phyloP scores from a whole-genome alignment of 2,113 vertebrate species.

The Zeus faber region DNA sequence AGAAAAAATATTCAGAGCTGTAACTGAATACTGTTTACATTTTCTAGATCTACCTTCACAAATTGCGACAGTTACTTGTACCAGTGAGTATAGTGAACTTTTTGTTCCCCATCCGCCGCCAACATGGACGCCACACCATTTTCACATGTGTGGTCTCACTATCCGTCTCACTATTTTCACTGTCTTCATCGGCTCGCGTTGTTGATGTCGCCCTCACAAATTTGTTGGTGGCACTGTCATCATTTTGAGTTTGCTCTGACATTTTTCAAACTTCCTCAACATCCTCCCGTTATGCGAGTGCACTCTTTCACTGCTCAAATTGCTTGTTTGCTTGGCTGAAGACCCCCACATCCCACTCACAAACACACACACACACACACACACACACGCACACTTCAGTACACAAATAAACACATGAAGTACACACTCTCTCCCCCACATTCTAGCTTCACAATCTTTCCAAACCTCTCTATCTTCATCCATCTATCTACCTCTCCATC shows the following conservation, averaged over 20 bases:
- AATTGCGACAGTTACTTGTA: constrained; percentile 77
- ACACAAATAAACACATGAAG: no score
- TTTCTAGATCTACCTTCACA: constrained; percentile 82
- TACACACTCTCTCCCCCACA: constrained; percentile 21
- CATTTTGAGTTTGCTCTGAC: constrained; percentile 55
- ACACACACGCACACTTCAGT: constrained; percentile 43
- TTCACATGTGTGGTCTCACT: constrained; percentile 6
- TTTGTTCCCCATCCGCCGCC: constrained; percentile 1
- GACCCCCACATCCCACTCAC: constrained; percentile 40
- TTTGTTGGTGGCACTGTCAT: constrained; percentile 25
- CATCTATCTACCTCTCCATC: constrained; percentile 11
- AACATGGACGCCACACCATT: constrained; percentile 25
- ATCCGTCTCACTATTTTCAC: no score
- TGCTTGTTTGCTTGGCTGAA: constrained; percentile 50
- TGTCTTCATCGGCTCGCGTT: constrained; percentile 22
- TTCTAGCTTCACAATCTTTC: neutral
- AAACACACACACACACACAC: constrained; percentile 41
- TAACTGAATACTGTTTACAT: constrained; percentile 27
- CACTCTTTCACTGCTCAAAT: constrained; percentile 26
- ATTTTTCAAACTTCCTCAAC: constrained; percentile 16
- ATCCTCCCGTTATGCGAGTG: constrained; percentile 41
- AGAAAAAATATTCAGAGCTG: no score
- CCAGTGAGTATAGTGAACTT: constrained; percentile 77
- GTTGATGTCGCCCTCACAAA: constrained; percentile 39
- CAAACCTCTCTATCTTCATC: neutral